Conservation (phyloP, 2,797 vertebrate genomes). For the Arnoldichthys spilopterus region DNA sequence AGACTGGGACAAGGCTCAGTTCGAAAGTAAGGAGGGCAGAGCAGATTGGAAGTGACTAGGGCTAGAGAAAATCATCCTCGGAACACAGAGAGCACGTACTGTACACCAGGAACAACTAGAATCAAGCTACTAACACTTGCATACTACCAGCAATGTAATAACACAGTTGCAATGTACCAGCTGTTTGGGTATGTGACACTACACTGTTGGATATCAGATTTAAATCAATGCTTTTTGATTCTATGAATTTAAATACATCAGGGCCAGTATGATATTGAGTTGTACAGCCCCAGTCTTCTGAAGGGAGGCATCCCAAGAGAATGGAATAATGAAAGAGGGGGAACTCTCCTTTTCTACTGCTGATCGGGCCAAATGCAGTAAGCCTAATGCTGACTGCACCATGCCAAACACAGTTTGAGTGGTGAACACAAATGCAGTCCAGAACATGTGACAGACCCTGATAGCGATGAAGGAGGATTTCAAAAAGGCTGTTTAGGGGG, state of each 20-base stretch:
- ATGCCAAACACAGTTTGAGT: conserved; percentile 32
- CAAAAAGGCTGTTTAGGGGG: conserved; percentile 56
- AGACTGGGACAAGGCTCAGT: conserved; percentile 2
- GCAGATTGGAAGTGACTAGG: background rate
- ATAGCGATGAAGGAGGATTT: conserved; percentile 73
- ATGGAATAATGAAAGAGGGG: conserved; percentile 14
- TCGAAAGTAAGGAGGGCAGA: background rate
- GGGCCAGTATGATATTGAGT: background rate
- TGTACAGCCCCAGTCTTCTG: background rate
- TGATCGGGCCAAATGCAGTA: conserved; percentile 32
- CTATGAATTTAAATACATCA: background rate
- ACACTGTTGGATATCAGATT: background rate
- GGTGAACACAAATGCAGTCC: conserved; percentile 55
- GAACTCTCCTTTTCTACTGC: conserved; percentile 44
- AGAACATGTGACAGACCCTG: conserved; percentile 66
- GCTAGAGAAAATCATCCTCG: background rate
- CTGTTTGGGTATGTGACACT: background rate
- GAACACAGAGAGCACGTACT: background rate
- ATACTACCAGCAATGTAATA: conserved; percentile 9
- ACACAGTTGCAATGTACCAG: background rate
- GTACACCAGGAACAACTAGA: conserved; percentile 5
- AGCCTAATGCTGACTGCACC: conserved; percentile 21
- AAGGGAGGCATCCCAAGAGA: conserved; percentile 1
- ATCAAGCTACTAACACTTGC: conserved; percentile 1
- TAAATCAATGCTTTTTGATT: background rate